Base-by-base conservation (phyloP, 2,888 invertebrate species). In the Pristionchus exspectatus region DNA sequence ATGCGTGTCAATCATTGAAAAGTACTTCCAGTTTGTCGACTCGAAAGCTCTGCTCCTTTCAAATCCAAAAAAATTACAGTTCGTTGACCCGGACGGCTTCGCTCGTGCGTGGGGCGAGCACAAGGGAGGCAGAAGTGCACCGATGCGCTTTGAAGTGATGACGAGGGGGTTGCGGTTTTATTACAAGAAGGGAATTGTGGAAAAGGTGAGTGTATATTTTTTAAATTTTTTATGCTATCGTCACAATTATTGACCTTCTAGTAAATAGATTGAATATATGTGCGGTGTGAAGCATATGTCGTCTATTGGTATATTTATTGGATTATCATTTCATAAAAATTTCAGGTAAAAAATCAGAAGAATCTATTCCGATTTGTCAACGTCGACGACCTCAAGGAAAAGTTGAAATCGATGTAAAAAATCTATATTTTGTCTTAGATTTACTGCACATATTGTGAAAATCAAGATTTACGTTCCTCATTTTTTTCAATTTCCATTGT, bases 141-240 rank as follows among this genome's bases (percentile, higher is more conserved):
- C 81, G 27, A 81, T 50, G 81, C n/a, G 81, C 10, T 81, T 81
- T n/a, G 44, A 74, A 18, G 74, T 74, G 33, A 81, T 81, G 81
- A 81, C 50, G 81, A 81, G 81, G 50, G 81, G 81, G 3, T 50
- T 81, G 81, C 50, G 81, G 24, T 81, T 81, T 16, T 81, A 81
- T 50, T 81, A 81, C n/a, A 81, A 81, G 77, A 81, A 81, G 50
- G 77, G 77, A 18, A 81, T 81, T 9, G n/a, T 81, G 9, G 77
- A 81, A n/a, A 81, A 81, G 77, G 77, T 81, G 54, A n/a, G n/a
- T n/a, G n/a, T n/a, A n/a, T n/a, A n/a, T n/a, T n/a, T n/a, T n/a
- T n/a, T n/a, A n/a, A n/a, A n/a, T n/a, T n/a, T n/a, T n/a, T n/a
- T n/a, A n/a, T n/a, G n/a, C n/a, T n/a, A n/a, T n/a, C n/a, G n/a